Evolutionary conservation across 2,113 vertebrate genomes (phyloP), one percentile per base, ranked within the genome.

Genomic region (Oreochromis niloticus): DNA sequence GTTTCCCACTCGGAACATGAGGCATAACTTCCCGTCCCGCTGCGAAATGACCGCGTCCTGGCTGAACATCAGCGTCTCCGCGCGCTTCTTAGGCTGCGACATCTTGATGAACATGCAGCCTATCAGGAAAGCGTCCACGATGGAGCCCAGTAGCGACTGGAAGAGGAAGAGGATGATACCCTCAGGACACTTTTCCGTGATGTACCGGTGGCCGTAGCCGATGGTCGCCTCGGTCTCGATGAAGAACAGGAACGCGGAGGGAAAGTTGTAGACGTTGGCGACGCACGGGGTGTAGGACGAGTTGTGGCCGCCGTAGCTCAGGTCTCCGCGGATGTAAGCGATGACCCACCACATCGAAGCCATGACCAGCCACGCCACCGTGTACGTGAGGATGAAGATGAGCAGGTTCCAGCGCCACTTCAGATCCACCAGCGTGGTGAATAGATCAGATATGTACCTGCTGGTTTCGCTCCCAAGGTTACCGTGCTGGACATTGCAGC

Each of bases 41-140:
- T 97, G 97, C 1, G 97, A 98, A 82, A 98, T 95, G 5, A 98
- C 97, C 0, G 97, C 96, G 4, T 96, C 96, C 34, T 94, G 97
- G 95, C 97, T 98, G 88, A 98, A 98, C 97, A 98, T 97, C 32
- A 98, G 97, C 34, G 97, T 98, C 96, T 98, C 97, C 0, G 97
- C 97, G 86, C 97, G 96, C 92, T 98, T 98, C 95, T 98, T 98
- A 17, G 97, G 97, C 94, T 98, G 97, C 75, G 97, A 98, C 97
- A 98, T 98, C 95, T 98, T 98, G 90, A 98, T 98, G 92, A 98
- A 98, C 97, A 98, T 98, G 94, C 97, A 98, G 52, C 97, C 97
- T 68, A 98, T 97, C 57, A 98, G 97, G 83, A 98, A 98, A 1
- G 97, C 97, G 63, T 98, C 97, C 80, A 98, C 97, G 46, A 98